Evolutionary conservation across 2,113 vertebrate species (phyloP).

Genomic region (Phyllopteryx taeniolatus): DNA sequence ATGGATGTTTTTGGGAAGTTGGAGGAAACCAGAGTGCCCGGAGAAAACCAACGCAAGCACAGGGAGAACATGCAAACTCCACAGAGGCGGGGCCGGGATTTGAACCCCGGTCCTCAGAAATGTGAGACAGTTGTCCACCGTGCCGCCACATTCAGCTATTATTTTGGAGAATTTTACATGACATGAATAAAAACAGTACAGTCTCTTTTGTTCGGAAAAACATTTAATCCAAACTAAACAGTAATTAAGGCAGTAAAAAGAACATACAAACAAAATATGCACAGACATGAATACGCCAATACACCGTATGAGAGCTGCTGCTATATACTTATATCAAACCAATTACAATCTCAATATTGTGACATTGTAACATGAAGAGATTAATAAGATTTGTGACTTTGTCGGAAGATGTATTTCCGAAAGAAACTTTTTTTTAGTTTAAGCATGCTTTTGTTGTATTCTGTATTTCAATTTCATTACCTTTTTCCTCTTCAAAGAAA

Average conservation of each 20-base stretch:
- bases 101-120: too few species aligned
- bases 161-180: too few species aligned
- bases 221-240: background rate
- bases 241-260: background rate
- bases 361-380: background rate
- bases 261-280: background rate
- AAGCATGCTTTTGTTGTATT: background rate
- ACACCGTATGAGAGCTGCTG: too few species aligned
- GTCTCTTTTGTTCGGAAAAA: background rate
- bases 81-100: too few species aligned
- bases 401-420: background rate
- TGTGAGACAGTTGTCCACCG: too few species aligned
- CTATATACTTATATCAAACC: too few species aligned
- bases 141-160: background rate
- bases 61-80: too few species aligned
- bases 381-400: background rate
- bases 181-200: too few species aligned
- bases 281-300: background rate
- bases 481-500: background rate
- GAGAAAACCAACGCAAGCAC: too few species aligned
- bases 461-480: background rate
- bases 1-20: too few species aligned
- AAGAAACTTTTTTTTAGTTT: background rate
- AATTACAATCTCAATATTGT: background rate
- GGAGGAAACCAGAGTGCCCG: too few species aligned